A percentile compares a stretch with the other conserved stretches of the same genome.
These are phyloP conservation scores for Halcyon malimbica DNA, from an alignment of 2,113 vertebrate genomes.

Conservation along the genomic window DNA sequence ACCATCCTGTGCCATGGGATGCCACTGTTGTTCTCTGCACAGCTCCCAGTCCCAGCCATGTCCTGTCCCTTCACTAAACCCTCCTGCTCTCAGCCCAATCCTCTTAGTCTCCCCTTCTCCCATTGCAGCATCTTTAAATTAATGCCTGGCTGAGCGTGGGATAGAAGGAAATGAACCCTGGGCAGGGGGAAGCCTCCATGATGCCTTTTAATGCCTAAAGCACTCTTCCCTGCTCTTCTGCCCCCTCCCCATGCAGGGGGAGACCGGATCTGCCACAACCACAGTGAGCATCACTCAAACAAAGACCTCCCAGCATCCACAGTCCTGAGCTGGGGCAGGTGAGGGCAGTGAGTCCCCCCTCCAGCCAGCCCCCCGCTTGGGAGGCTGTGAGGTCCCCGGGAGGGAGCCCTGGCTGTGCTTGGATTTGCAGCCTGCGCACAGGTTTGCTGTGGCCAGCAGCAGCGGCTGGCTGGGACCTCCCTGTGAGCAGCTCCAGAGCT, in stretches of 20 bases:
- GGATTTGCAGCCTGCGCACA: rapidly evolving
- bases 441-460: not conserved
- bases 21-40: rapidly evolving
- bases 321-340: not conserved
- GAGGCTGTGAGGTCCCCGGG: not conserved
- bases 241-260: rapidly evolving
- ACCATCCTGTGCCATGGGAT: not conserved
- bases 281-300: rapidly evolving
- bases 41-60: not conserved
- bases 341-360: not conserved
- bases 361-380: not conserved
- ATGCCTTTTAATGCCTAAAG: not conserved
- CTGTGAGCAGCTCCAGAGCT: not conserved
- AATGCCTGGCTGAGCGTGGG: not conserved
- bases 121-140: constrained; percentile 1
- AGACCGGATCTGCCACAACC: rapidly evolving
- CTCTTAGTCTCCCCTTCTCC: not conserved
- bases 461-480: not conserved
- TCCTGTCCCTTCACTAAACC: not conserved
- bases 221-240: not conserved
- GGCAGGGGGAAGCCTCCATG: not conserved
- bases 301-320: not conserved
- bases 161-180: not conserved
- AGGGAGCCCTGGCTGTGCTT: rapidly evolving
- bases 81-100: not conserved